These are phyloP conservation scores for Drymonia ruficornis DNA, from an alignment of 2,888 invertebrate species.

Conservation along the genomic window DNA sequence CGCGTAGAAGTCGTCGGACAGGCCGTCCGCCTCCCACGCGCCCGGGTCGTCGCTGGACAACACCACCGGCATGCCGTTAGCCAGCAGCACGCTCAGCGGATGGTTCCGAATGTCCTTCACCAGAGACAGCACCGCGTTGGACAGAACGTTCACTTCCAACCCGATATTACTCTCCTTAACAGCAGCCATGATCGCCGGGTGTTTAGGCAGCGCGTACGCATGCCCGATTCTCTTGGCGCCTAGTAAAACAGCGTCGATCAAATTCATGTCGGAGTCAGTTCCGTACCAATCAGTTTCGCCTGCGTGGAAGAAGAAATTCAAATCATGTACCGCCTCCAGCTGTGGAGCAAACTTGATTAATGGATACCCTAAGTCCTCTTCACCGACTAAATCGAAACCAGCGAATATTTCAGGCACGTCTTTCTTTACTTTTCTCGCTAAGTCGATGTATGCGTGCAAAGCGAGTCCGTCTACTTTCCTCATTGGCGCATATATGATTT, in stretches of 20 bases:
- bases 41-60: conserved; percentile 92
- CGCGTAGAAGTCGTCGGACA: conserved; percentile 92
- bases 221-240: conserved; percentile 92
- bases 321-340: conserved; percentile 74
- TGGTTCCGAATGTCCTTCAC: conserved; percentile 91
- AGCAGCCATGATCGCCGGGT: conserved; percentile 86
- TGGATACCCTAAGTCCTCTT: conserved; percentile 89
- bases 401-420: conserved; percentile 87
- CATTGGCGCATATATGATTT: conserved; percentile 88
- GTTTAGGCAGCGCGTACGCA: conserved; percentile 90
- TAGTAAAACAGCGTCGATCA: conserved; percentile 91
- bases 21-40: conserved; percentile 88
- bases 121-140: conserved; percentile 89
- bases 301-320: conserved; percentile 91
- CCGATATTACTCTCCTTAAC: conserved; percentile 86
- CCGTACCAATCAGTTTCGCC: conserved; percentile 93
- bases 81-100: conserved; percentile 87
- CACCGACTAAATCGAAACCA: conserved; percentile 93
- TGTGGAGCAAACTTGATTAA: conserved; percentile 85
- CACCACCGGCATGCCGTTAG: conserved; percentile 89
- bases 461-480: conserved; percentile 69
- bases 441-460: conserved; percentile 72
- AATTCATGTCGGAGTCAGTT: conserved; percentile 87
- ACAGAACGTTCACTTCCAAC: conserved; percentile 91
- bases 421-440: conserved; percentile 66